These are phyloP conservation scores for Abrostola tripartita DNA, from an alignment of 2,888 invertebrate genomes.

Conservation along the genomic window DNA sequence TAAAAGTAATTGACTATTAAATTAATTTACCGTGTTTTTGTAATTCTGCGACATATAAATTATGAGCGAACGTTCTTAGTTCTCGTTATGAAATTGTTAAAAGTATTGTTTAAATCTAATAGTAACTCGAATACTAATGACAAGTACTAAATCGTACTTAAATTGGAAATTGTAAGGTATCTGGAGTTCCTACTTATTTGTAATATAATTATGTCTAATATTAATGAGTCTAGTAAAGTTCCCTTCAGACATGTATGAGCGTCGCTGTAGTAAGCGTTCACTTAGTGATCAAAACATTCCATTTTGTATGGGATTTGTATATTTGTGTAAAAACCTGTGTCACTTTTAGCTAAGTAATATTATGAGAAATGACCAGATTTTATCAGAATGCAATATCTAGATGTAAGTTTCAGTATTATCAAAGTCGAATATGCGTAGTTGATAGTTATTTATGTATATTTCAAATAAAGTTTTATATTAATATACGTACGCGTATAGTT, in stretches of 20 bases:
- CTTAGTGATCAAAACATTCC: slow-evolving; percentile 73
- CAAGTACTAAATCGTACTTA: slow-evolving; percentile 55
- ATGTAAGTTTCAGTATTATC: slow-evolving; percentile 85
- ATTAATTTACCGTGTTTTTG: slow-evolving; percentile 21
- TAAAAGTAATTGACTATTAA: not conserved
- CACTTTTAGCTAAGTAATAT: slow-evolving; percentile 73
- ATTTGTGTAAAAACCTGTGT: slow-evolving; percentile 81
- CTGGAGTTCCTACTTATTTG: slow-evolving; percentile 83
- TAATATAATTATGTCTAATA: slow-evolving; percentile 64
- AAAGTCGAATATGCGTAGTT: slow-evolving; percentile 82
- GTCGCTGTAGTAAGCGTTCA: slow-evolving; percentile 19
- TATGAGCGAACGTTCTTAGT: slow-evolving; percentile 51
- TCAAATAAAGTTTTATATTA: slow-evolving; percentile 79
- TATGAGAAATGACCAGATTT: slow-evolving; percentile 86
- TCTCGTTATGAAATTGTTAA: slow-evolving; percentile 57
- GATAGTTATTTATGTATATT: slow-evolving; percentile 84
- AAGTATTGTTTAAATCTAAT: slow-evolving; percentile 62
- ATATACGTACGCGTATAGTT: slow-evolving; percentile 60
- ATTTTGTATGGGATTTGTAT: slow-evolving; percentile 72
- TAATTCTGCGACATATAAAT: slow-evolving; percentile 31
- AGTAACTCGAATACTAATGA: slow-evolving; percentile 79
- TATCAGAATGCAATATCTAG: slow-evolving; percentile 88
- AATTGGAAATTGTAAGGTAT: slow-evolving; percentile 71
- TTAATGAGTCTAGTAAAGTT: slow-evolving; percentile 45
- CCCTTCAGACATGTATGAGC: slow-evolving; percentile 28